A percentile compares a stretch with the other conserved stretches of the same genome.
Evolutionary conservation across 1,140 invertebrate genomes (phyloP).

Genomic region (Homarus americanus): DNA sequence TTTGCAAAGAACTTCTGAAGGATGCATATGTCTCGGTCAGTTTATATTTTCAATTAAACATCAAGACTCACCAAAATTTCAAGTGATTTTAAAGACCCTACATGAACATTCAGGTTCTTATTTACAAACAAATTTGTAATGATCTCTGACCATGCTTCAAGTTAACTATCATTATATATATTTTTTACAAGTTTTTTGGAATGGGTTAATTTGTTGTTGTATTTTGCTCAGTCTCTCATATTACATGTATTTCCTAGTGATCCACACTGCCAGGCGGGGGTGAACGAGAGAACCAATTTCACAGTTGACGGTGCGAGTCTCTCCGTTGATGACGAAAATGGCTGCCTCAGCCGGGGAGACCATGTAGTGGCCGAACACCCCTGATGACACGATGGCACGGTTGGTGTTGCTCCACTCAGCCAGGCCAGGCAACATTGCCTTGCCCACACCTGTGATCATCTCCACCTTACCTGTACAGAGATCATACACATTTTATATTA

Average conservation of each 20-base stretch:
- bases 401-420: constrained; percentile 85
- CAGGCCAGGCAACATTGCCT: constrained; percentile 81
- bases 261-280: constrained; percentile 85
- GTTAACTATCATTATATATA: neutral
- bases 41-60: neutral
- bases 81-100: neutral
- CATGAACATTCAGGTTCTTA: neutral
- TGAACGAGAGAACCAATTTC: constrained; percentile 85
- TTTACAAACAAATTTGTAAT: neutral
- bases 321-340: constrained; percentile 86
- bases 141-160: neutral
- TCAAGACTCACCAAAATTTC: neutral
- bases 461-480: constrained; percentile 87
- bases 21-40: neutral
- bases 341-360: constrained; percentile 86
- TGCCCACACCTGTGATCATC: constrained; percentile 87
- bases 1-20: neutral
- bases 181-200: neutral
- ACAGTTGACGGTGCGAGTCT: constrained; percentile 87
- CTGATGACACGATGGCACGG: constrained; percentile 85
- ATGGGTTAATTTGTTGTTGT: neutral
- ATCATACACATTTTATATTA: no score
- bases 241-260: constrained; percentile 76
- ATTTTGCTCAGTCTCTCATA: neutral
- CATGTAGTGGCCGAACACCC: constrained; percentile 87